Evolutionary conservation across 1,140 invertebrate species (phyloP).

Genomic region (Drosophila lowei): DNA sequence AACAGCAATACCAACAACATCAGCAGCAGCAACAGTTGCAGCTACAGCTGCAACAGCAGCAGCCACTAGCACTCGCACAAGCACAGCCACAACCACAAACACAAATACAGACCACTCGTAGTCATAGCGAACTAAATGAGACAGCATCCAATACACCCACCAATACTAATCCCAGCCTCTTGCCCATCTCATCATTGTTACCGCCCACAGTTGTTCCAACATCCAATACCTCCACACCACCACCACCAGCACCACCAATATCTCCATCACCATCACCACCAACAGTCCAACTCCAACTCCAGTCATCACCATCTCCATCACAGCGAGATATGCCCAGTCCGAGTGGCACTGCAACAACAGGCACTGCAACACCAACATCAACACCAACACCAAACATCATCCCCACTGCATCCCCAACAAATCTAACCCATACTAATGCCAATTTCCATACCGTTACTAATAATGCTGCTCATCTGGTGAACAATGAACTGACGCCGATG

Average conservation of each 20-base stretch:
- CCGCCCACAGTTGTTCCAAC: slow-evolving; percentile 72
- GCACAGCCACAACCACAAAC: slow-evolving; percentile 21
- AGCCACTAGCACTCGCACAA: slow-evolving; percentile 40
- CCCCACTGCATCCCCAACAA: slow-evolving; percentile 44
- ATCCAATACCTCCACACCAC: slow-evolving; percentile 62
- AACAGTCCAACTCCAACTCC: slow-evolving; percentile 42
- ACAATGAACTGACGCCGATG: slow-evolving; percentile 23
- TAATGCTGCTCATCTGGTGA: slow-evolving; percentile 67
- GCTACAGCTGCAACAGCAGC: slow-evolving; percentile 53
- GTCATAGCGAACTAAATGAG: slow-evolving; percentile 38
- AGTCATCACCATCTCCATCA: slow-evolving; percentile 19
- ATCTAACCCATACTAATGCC: slow-evolving; percentile 79
- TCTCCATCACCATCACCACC: slow-evolving; percentile 41
- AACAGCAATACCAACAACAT: slow-evolving; percentile 38
- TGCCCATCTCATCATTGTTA: slow-evolving; percentile 75
- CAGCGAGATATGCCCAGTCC: slow-evolving; percentile 14
- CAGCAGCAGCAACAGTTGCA: slow-evolving; percentile 48
- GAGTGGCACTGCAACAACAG: slow-evolving; percentile 7
- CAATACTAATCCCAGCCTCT: slow-evolving; percentile 72
- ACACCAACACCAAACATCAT: slow-evolving; percentile 31
- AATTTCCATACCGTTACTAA: slow-evolving; percentile 80
- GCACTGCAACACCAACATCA: slow-evolving; percentile 28
- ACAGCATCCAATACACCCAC: slow-evolving; percentile 33
- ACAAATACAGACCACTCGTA: not conserved
- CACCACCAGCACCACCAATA: slow-evolving; percentile 44